A percentile compares a stretch with the other conserved stretches of the same genome.
Evolutionary conservation across 2,888 invertebrate species (phyloP).

Genomic region (Anarsia innoxiella): DNA sequence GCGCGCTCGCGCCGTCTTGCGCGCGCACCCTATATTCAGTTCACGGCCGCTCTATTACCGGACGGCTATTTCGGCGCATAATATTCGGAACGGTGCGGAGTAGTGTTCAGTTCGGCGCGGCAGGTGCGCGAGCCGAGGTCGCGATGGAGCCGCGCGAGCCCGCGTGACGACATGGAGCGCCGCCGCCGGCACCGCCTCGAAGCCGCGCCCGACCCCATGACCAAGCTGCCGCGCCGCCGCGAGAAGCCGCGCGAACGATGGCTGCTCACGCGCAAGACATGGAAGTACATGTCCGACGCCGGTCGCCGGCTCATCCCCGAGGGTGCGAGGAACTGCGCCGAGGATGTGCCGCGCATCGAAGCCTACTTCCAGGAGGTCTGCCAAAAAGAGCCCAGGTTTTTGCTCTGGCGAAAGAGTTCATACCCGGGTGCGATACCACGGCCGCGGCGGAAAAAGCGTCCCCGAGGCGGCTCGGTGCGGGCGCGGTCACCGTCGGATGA

Average conservation of each 20-base stretch:
- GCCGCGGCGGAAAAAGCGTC: slow-evolving; percentile 69
- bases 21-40: slow-evolving; percentile 64
- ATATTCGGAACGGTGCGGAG: slow-evolving; percentile 58
- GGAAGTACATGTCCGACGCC: slow-evolving; percentile 95
- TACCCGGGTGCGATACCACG: slow-evolving; percentile 83
- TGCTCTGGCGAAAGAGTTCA: slow-evolving; percentile 88
- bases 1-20: slow-evolving; percentile 28
- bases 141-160: slow-evolving; percentile 34
- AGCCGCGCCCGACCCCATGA: slow-evolving; percentile 73
- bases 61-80: slow-evolving; percentile 68
- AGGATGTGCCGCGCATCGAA: slow-evolving; percentile 87
- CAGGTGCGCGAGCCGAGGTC: slow-evolving; percentile 60
- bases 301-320: slow-evolving; percentile 91
- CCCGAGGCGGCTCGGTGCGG: slow-evolving; percentile 81
- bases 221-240: slow-evolving; percentile 73
- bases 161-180: slow-evolving; percentile 57
- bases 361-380: slow-evolving; percentile 90
- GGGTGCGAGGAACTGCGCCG: slow-evolving; percentile 80
- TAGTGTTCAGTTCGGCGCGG: slow-evolving; percentile 60
- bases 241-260: slow-evolving; percentile 85
- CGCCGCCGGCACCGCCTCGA: slow-evolving; percentile 54
- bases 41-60: slow-evolving; percentile 71
- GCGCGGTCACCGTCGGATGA: slow-evolving; percentile 80
- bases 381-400: slow-evolving; percentile 83
- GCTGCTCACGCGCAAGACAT: slow-evolving; percentile 91